Evolutionary conservation across 2,797 vertebrate species (phyloP).

Genomic region (Rhinogobio ventralis): DNA sequence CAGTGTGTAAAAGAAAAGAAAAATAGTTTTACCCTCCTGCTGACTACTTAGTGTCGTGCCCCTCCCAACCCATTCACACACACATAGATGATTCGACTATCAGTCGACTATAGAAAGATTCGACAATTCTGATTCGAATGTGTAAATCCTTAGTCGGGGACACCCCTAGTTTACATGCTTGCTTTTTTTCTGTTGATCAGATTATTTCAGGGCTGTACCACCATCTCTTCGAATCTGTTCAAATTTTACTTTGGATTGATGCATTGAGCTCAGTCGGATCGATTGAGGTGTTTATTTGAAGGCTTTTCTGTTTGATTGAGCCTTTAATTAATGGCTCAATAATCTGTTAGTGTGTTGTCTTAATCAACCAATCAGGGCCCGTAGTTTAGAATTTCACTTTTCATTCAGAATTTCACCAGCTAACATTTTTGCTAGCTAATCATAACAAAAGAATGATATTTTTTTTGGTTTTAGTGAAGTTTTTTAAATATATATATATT

Average conservation of each 20-base stretch:
- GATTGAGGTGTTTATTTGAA: not conserved
- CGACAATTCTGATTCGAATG: too few relatives aligned
- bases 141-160: too few relatives aligned
- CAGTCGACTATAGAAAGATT: too few relatives aligned
- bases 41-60: too few relatives aligned
- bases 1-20: too few relatives aligned
- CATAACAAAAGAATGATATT: too few relatives aligned
- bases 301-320: not conserved
- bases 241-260: not conserved
- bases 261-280: not conserved
- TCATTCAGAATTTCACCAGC: too few relatives aligned
- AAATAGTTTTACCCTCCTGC: too few relatives aligned
- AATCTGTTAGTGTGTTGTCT: not conserved
- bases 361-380: not conserved
- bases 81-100: too few relatives aligned
- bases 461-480: too few relatives aligned
- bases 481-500: too few relatives aligned
- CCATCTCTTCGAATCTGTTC: not conserved
- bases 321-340: not conserved
- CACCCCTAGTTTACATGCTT: not conserved
- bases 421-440: not conserved
- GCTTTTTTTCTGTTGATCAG: not conserved
- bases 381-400: not conserved
- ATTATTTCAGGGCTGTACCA: not conserved
- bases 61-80: too few relatives aligned